A percentile compares a stretch with the other conserved stretches of the same genome.
These are phyloP conservation scores for Drosophila serrata DNA, from an alignment of 1,140 invertebrate genomes.

Conservation along the genomic window DNA sequence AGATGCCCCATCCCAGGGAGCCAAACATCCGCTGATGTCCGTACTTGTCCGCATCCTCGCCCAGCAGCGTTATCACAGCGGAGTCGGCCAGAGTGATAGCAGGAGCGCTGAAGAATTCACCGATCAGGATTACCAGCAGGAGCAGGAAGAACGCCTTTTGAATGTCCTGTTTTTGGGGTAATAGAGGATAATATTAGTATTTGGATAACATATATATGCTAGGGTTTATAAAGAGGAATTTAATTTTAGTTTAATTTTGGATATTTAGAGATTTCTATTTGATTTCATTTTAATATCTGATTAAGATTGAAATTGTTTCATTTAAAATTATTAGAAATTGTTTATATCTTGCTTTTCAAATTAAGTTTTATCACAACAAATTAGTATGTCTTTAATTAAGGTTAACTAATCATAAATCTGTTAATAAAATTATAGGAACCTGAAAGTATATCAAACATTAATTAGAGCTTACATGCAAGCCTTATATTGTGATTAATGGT, in stretches of 20 bases:
- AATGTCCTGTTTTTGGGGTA: constrained; percentile 90
- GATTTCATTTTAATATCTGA: not conserved
- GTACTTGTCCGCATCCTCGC: constrained; percentile 96
- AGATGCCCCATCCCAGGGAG: constrained; percentile 98
- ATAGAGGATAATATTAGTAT: not conserved
- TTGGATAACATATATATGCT: not conserved
- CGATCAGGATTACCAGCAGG: constrained; percentile 96
- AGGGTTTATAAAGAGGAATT: not conserved
- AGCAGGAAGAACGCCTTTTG: constrained; percentile 98
- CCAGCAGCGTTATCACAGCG: constrained; percentile 95
- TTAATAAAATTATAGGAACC: not conserved
- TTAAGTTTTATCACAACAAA: not conserved
- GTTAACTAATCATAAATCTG: constrained; percentile 1
- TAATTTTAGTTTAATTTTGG: not conserved
- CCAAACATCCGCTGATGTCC: constrained; percentile 99
- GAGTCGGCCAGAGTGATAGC: constrained; percentile 98
- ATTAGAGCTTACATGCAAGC: constrained; percentile 1
- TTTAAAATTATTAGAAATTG: not conserved
- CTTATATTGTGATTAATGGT: not conserved
- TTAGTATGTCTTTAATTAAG: not conserved
- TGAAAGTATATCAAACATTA: constrained; percentile 11
- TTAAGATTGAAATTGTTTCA: not conserved
- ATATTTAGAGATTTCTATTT: not conserved
- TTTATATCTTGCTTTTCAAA: not conserved
- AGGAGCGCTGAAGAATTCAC: constrained; percentile 99